Base-by-base conservation (phyloP, 2,113 vertebrate genomes). In the Propithecus coquereli region DNA sequence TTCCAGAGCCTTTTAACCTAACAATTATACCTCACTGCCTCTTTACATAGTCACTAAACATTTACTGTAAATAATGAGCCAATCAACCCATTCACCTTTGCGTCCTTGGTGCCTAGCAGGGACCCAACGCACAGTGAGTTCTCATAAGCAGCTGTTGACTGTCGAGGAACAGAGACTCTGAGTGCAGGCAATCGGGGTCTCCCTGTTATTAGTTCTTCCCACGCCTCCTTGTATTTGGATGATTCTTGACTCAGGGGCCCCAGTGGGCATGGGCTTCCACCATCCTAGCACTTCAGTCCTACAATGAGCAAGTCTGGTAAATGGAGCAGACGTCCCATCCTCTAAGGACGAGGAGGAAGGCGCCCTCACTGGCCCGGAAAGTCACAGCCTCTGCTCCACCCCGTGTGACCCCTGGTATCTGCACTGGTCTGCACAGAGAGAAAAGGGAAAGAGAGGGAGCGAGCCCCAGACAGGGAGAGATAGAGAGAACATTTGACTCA, bases 401-500 rank as follows among this genome's bases (percentile, higher is more conserved):
- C 52, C n/a, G 30, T 2, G 2, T 0, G 4, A 30, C 20, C 65
- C 45, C 66, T 18, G 17, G 76, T 22, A 47, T 88, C 7, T 65
- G 84, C 76, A 16, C 34, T 5, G 10, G 9, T 5, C 54, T 4
- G 2, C 52, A 37, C 43, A 40, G 65, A n/a, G 22, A n/a, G 18
- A 81, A 76, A 52, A 77, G 8, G 6, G 73, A 63, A 2, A 30
- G 61, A 63, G 34, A 87, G 52, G 66, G 30, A 54, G 71, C 0
- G 4, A 63, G 84, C 54, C 80, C 74, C 4, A 17, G 84, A 80
- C 87, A 88, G 50, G 47, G n/a, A 74, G 87, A 61, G 71, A 93
- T 2, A 94, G 57, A 88, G 73, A 73, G 17, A 86, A 85, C 5
- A n/a, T 45, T 71, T 25, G 95, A 80, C 88, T 91, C 66, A 32